A percentile compares a stretch with the other conserved stretches of the same genome.
Evolutionary conservation across 2,888 invertebrate genomes (phyloP).

Genomic region (Sepioteuthis lessoniana): DNA sequence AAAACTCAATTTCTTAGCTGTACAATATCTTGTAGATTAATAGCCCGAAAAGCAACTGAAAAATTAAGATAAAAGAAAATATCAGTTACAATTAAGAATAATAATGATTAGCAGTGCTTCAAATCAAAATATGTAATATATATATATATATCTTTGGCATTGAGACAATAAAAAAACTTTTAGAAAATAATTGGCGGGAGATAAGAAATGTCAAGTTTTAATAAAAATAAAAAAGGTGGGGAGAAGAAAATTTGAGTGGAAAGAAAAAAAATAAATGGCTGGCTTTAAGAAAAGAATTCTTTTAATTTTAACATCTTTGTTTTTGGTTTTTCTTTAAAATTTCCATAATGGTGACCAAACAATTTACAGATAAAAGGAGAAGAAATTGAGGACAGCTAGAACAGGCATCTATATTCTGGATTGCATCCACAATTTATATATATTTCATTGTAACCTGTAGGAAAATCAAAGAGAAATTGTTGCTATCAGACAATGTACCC

Average conservation of each 20-base stretch:
- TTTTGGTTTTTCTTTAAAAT: neutral
- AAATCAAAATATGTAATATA: no score
- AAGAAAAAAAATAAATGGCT: neutral
- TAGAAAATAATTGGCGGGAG: neutral
- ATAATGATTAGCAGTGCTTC: no score
- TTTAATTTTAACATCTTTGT: neutral
- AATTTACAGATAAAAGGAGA: neutral
- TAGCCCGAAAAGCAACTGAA: no score
- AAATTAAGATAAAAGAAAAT: no score
- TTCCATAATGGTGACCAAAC: neutral
- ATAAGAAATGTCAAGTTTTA: neutral
- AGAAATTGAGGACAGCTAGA: neutral
- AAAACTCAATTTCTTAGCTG: no score
- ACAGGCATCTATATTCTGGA: neutral
- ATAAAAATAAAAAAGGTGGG: neutral
- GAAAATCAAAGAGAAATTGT: neutral
- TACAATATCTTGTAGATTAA: no score
- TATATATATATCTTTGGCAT: no score
- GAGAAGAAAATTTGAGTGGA: neutral
- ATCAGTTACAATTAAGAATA: no score
- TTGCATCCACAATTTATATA: neutral
- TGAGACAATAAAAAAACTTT: neutral
- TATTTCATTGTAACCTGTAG: neutral
- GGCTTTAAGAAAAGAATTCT: neutral
- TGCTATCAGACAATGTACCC: neutral